Evolutionary conservation across 2,888 invertebrate genomes (phyloP).

Genomic region (Blera fallax): DNA sequence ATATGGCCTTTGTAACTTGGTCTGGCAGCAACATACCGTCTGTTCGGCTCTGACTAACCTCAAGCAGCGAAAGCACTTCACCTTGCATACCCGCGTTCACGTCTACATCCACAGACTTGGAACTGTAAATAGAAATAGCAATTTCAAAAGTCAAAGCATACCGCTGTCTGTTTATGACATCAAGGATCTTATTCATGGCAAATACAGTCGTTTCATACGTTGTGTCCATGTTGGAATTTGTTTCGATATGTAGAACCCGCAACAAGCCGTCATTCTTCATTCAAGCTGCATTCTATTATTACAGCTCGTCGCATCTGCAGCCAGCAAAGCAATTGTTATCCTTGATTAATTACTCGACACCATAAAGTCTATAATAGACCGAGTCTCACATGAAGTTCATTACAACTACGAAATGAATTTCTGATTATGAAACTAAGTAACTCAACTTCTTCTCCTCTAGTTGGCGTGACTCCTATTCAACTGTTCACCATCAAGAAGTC

Average conservation of each 20-base stretch:
- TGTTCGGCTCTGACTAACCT: no score
- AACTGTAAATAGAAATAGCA: no score
- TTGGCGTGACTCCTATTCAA: slow-evolving; percentile 6
- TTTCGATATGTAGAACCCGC: not conserved
- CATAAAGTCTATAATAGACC: not conserved
- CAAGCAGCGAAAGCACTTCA: no score
- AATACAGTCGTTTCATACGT: no score
- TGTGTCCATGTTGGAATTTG: not conserved
- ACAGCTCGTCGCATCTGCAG: not conserved
- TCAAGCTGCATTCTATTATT: not conserved
- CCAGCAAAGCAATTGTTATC: not conserved
- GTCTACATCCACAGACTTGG: no score
- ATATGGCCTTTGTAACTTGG: no score
- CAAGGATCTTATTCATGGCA: no score
- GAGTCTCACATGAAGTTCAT: not conserved
- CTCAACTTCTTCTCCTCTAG: not conserved
- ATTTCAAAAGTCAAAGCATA: no score
- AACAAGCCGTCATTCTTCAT: not conserved
- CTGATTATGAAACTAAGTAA: not conserved
- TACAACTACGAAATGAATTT: not conserved
- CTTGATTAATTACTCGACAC: not conserved
- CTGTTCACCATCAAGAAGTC: not conserved
- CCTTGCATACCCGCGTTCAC: no score
- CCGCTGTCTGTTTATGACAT: no score
- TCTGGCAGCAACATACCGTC: no score